These are phyloP conservation scores for Drosophila niveifrons DNA, from an alignment of 2,888 invertebrate genomes.

Conservation along the genomic window DNA sequence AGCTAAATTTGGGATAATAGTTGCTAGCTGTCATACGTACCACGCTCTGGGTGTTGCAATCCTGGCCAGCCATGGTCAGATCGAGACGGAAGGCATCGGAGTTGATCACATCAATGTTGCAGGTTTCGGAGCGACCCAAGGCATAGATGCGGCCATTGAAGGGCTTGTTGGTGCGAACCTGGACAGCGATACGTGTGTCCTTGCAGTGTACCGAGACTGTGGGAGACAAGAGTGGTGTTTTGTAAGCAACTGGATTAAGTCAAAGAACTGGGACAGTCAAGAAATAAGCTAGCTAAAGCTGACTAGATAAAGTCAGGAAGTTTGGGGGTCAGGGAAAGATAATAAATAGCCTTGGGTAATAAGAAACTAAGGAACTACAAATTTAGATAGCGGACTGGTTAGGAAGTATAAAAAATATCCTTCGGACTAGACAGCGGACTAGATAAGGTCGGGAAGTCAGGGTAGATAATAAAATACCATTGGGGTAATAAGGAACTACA, in stretches of 20 bases:
- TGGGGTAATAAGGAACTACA: no score
- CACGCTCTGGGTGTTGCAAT: constrained; percentile 97
- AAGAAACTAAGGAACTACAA: no score
- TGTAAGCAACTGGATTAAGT: neutral
- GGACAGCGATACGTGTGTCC: constrained; percentile 96
- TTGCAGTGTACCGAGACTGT: constrained; percentile 97
- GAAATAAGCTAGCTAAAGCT: no score
- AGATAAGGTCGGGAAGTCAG: no score
- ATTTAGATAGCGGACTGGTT: no score
- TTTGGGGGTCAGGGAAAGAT: no score
- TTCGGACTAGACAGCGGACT: no score
- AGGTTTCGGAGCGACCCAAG: constrained; percentile 96
- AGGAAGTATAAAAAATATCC: no score
- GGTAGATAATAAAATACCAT: no score
- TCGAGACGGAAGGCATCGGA: constrained; percentile 96
- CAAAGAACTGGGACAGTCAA: neutral
- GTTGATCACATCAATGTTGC: constrained; percentile 97
- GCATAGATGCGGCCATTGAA: constrained; percentile 98
- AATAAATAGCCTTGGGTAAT: no score
- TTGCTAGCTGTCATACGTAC: constrained; percentile 87
- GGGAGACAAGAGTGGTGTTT: neutral
- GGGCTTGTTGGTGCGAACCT: constrained; percentile 96
- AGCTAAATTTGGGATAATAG: neutral
- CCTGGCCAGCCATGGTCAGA: constrained; percentile 96
- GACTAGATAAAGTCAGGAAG: no score